These are phyloP conservation scores for Hirudinaria manillensis DNA, from an alignment of 2,888 invertebrate genomes.

Conservation along the genomic window DNA sequence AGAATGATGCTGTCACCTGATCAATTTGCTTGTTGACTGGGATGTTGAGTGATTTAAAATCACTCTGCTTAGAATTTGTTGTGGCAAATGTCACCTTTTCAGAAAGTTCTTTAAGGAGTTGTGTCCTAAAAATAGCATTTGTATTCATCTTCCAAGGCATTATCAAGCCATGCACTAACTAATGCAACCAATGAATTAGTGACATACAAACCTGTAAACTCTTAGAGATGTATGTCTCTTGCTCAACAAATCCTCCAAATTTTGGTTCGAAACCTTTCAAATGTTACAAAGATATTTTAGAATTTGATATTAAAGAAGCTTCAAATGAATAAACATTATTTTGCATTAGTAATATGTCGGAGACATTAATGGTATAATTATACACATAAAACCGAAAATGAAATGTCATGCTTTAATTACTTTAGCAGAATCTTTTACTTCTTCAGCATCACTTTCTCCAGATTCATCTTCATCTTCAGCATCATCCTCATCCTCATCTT, in stretches of 20 bases:
- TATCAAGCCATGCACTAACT: no score
- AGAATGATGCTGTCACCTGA: background rate
- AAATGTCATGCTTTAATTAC: no score
- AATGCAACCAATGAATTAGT: no score
- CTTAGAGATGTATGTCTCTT: background rate
- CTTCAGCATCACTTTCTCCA: conserved; percentile 11
- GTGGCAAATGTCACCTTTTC: conserved; percentile 6
- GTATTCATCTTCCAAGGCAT: no score
- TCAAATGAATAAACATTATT: no score
- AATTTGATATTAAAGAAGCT: no score
- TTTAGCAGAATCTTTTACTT: background rate
- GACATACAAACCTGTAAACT: conserved; percentile 1
- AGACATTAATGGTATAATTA: no score
- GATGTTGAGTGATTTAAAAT: background rate
- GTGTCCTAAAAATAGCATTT: background rate
- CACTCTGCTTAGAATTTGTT: background rate
- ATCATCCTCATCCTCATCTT: background rate
- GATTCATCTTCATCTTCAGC: background rate
- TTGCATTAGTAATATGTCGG: no score
- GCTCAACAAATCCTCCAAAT: background rate
- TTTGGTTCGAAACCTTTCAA: background rate
- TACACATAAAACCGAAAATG: no score
- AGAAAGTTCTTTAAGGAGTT: conserved; percentile 5
- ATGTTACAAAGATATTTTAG: no score
- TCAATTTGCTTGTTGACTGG: conserved; percentile 7